Evolutionary conservation across 2,113 vertebrate species (phyloP).

Genomic region (Ciconia maguari): DNA sequence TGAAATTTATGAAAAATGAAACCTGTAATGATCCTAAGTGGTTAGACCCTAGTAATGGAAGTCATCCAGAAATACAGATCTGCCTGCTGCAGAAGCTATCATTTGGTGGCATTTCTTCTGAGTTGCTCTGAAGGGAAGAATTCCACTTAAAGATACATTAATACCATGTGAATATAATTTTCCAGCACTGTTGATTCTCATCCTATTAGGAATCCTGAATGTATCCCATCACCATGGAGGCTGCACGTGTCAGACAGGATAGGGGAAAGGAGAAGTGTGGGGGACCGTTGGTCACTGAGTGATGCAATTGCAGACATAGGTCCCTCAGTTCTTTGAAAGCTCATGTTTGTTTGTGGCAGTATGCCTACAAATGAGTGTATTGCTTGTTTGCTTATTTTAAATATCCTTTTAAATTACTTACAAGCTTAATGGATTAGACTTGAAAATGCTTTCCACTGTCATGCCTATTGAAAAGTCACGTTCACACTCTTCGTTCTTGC

Average conservation of each 20-base stretch:
- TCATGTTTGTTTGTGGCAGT: accelerated
- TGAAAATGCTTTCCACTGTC: background rate
- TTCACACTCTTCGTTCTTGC: background rate
- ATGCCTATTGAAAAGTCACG: background rate
- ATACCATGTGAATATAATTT: background rate
- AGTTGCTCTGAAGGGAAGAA: background rate
- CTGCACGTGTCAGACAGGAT: background rate
- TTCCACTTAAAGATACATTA: background rate
- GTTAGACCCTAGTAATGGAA: background rate
- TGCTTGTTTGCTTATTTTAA: background rate
- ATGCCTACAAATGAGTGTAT: background rate
- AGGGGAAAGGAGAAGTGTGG: accelerated
- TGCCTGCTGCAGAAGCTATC: background rate
- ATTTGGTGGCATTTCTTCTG: background rate
- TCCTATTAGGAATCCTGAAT: background rate
- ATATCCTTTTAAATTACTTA: background rate
- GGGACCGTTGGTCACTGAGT: accelerated
- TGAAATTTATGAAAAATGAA: conserved; percentile 51
- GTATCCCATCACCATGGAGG: background rate
- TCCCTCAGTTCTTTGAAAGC: background rate
- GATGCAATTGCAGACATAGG: background rate
- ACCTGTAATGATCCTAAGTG: conserved; percentile 4
- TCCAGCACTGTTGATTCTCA: background rate
- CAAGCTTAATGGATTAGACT: background rate
- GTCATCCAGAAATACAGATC: background rate